A percentile compares a stretch with the other conserved stretches of the same genome.
Conservation (phyloP, 1,140 invertebrate genomes). For the Cherax destructor region DNA sequence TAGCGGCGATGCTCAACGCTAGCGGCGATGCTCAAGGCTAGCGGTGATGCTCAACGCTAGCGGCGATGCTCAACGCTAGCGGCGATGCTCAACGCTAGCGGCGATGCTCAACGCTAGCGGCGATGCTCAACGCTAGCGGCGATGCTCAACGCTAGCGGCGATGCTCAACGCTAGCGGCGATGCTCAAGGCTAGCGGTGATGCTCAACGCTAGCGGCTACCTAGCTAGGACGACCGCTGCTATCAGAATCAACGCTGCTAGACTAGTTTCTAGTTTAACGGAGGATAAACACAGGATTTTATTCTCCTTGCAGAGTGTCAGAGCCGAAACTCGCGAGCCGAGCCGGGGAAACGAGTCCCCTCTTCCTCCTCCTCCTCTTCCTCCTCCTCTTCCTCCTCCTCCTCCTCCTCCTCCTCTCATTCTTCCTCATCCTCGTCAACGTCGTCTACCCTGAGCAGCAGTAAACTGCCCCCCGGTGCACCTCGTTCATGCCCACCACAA, state of each 20-base stretch:
- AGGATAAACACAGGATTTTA: conserved; percentile 68
- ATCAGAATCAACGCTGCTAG: conserved; percentile 8
- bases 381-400: conserved; percentile 53
- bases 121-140: no score
- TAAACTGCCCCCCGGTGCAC: conserved; percentile 51
- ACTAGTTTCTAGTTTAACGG: conserved; percentile 42
- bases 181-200: neutral
- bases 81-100: no score
- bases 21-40: no score
- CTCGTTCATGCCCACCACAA: conserved; percentile 55
- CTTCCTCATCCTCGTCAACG: conserved; percentile 62
- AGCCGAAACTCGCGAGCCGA: conserved; percentile 72
- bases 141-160: no score
- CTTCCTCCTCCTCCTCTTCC: conserved; percentile 57
- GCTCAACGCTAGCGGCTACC: neutral
- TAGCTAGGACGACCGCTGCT: neutral
- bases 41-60: no score
- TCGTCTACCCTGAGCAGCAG: conserved; percentile 63
- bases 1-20: no score
- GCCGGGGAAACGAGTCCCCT: conserved; percentile 65
- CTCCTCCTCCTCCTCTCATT: conserved; percentile 43
- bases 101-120: no score
- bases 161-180: no score
- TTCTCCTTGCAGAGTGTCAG: conserved; percentile 73
- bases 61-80: no score